Conservation (phyloP, 2,888 invertebrate genomes). For the Athrips mouffetella region DNA sequence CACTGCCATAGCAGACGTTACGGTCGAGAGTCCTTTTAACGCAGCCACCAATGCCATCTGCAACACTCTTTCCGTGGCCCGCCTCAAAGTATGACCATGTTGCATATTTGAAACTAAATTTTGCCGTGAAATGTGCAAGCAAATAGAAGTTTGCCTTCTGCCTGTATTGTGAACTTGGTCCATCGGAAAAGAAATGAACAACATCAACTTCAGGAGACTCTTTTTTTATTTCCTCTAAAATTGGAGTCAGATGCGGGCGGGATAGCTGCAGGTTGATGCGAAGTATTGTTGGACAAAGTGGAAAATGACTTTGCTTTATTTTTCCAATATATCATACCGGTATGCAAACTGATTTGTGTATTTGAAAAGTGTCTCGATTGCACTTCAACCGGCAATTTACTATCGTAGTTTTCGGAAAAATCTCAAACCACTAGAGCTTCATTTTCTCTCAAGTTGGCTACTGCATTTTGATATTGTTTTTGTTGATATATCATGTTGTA, state of each 20-base stretch:
- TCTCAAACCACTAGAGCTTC: conserved; percentile 24
- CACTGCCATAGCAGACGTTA: conserved; percentile 18
- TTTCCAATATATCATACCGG: conserved; percentile 21
- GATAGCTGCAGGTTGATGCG: conserved; percentile 21
- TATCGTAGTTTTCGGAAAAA: conserved; percentile 25
- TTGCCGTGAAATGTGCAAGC: conserved; percentile 15
- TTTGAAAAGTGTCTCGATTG: conserved; percentile 27
- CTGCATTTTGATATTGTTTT: conserved; percentile 15
- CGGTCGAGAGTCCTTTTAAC: conserved; percentile 17
- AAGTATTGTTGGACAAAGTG: conserved; percentile 21
- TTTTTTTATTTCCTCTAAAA: conserved; percentile 17
- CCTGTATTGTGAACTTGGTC: conserved; percentile 24
- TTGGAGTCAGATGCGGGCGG: conserved; percentile 23
- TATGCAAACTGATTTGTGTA: conserved; percentile 21
- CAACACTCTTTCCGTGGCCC: conserved; percentile 17
- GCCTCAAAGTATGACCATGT: conserved; percentile 26
- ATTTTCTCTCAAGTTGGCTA: conserved; percentile 12
- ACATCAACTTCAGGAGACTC: conserved; percentile 11
- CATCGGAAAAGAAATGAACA: conserved; percentile 24
- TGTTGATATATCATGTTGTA: conserved; percentile 22
- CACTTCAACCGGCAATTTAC: conserved; percentile 22
- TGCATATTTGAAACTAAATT: conserved; percentile 13
- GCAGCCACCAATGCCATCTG: conserved; percentile 21
- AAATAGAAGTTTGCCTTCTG: conserved; percentile 26
- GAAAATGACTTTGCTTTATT: conserved; percentile 20